A percentile compares a stretch with the other conserved stretches of the same genome.
These are phyloP conservation scores for Chaenodraco wilsoni DNA, from an alignment of 2,797 vertebrate genomes.

Conservation along the genomic window DNA sequence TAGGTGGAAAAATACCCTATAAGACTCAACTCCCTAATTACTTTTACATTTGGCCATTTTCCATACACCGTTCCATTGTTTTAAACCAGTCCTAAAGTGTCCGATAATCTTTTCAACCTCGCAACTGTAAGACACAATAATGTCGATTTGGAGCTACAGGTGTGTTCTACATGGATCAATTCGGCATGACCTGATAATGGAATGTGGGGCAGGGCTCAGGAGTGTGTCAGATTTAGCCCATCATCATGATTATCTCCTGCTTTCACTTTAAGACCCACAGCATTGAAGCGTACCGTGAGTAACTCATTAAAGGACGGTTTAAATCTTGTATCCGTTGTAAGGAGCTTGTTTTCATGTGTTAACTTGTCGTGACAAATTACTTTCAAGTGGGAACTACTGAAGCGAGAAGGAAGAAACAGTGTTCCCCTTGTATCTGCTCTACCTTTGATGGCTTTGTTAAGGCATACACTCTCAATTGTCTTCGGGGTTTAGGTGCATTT, in stretches of 20 bases:
- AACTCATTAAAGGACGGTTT: constrained; percentile 18
- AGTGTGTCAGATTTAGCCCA: constrained; percentile 68
- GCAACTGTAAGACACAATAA: background rate
- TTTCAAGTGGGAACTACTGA: constrained; percentile 14
- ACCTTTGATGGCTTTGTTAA: constrained; percentile 8
- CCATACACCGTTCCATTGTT: background rate
- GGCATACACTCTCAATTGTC: background rate
- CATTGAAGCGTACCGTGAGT: background rate
- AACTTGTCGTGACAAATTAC: constrained; percentile 21
- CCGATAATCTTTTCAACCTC: background rate
- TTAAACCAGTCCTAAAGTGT: background rate
- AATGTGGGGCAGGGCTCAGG: constrained; percentile 73
- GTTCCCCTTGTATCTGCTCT: constrained; percentile 19
- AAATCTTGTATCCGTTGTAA: constrained; percentile 24
- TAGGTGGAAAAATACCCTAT: no score
- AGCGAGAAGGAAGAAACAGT: constrained; percentile 1
- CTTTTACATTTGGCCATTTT: background rate
- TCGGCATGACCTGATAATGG: constrained; percentile 47
- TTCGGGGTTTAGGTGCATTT: constrained; percentile 1
- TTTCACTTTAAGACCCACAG: constrained; percentile 29
- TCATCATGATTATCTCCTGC: constrained; percentile 22
- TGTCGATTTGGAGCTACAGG: constrained; percentile 17
- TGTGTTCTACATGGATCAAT: constrained; percentile 7
- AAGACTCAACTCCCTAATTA: background rate
- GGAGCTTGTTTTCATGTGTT: constrained; percentile 33